Conservation (phyloP, 2,113 vertebrate genomes). For the Corythaeola cristata region DNA sequence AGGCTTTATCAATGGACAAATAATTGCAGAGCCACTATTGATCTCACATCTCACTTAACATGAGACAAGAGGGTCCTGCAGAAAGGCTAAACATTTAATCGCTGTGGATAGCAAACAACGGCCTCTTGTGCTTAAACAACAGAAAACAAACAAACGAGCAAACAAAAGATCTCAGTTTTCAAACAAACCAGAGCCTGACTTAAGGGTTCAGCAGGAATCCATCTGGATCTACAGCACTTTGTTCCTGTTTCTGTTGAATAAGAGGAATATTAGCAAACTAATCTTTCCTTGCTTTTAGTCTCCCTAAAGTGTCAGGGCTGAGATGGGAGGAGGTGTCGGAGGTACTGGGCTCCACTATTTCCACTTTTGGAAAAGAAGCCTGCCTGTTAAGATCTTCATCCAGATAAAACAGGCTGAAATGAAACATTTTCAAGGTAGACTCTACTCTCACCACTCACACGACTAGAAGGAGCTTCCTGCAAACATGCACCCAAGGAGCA, state of each 20-base stretch:
- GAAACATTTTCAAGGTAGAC: background rate
- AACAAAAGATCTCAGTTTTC: background rate
- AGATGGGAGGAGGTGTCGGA: background rate
- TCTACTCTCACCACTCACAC: background rate
- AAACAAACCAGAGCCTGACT: background rate
- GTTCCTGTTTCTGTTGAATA: background rate
- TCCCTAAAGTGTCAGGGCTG: background rate
- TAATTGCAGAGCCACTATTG: slow-evolving; percentile 79
- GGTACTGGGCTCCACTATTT: background rate
- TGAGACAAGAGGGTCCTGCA: slow-evolving; percentile 70
- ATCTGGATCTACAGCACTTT: background rate
- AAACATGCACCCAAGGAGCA: background rate
- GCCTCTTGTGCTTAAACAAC: background rate
- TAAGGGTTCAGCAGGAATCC: background rate
- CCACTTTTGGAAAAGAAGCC: background rate
- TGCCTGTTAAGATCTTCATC: background rate
- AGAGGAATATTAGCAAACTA: background rate
- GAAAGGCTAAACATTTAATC: slow-evolving; percentile 73
- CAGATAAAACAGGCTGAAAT: background rate
- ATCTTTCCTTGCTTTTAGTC: background rate
- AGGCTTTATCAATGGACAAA: slow-evolving; percentile 82
- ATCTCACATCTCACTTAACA: slow-evolving; percentile 65
- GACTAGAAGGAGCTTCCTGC: background rate
- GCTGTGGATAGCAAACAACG: background rate
- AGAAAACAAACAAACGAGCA: accelerated